Percentiles rank a stretch among this genome's conserved stretches.
Evolutionary conservation across 2,113 vertebrate genomes (phyloP).

Genomic region (Pangasianodon hypophthalmus): DNA sequence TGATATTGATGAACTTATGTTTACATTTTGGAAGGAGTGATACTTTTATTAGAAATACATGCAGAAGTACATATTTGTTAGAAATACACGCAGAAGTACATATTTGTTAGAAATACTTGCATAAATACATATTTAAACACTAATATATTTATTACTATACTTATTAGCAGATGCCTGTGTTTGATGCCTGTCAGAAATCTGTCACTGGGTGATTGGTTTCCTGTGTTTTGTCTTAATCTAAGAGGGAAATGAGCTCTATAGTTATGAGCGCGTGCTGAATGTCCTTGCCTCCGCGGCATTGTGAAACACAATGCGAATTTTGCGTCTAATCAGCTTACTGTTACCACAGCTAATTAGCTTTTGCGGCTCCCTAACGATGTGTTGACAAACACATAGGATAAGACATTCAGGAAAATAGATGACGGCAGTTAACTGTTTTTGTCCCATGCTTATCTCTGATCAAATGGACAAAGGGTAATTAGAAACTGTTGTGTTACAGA

Average conservation of each 20-base stretch:
- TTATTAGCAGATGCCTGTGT: conserved; percentile 26
- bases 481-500: conserved; percentile 65
- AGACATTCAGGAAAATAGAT: conserved; percentile 66
- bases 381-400: conserved; percentile 76
- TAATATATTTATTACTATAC: neutral
- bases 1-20: neutral
- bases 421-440: conserved; percentile 59
- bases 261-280: conserved; percentile 54
- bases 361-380: conserved; percentile 70
- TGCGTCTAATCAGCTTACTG: conserved; percentile 68
- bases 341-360: conserved; percentile 74
- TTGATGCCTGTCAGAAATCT: conserved; percentile 53
- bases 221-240: conserved; percentile 61
- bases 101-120: too few relatives aligned
- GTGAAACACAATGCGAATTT: conserved; percentile 69
- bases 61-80: too few relatives aligned
- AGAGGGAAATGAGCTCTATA: conserved; percentile 64
- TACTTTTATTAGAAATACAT: neutral
- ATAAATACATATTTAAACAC: neutral
- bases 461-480: conserved; percentile 67
- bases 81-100: too few relatives aligned
- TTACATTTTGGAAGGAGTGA: neutral
- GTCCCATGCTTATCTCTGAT: conserved; percentile 68
- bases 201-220: conserved; percentile 64
- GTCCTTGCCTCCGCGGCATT: conserved; percentile 60